Evolutionary conservation across 2,113 vertebrate species (phyloP).

Genomic region (Hyla sarda): DNA sequence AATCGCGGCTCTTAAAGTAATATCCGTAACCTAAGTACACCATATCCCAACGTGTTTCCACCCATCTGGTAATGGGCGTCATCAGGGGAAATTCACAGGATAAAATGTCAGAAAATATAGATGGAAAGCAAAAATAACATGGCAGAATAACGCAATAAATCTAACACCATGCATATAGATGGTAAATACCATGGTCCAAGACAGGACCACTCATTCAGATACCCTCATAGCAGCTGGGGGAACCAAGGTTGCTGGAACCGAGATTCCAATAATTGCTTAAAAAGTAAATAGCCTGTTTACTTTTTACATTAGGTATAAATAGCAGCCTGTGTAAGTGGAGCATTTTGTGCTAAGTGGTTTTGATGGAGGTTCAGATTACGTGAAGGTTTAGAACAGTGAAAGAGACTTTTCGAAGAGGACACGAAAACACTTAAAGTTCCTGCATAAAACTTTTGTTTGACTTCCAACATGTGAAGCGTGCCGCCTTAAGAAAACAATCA

Average conservation of each 20-base stretch:
- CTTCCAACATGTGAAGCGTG: constrained; percentile 36
- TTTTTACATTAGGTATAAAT: background rate
- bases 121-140: no score
- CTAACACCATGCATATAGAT: no score
- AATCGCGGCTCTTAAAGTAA: no score
- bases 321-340: background rate
- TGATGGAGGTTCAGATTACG: background rate
- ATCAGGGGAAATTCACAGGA: no score
- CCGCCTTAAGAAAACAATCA: constrained; percentile 55
- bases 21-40: no score
- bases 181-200: no score
- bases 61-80: no score
- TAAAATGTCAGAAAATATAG: no score
- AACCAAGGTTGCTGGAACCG: background rate
- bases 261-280: background rate
- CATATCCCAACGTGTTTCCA: no score
- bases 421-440: constrained; percentile 17
- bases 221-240: no score
- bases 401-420: background rate
- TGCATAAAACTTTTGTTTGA: constrained; percentile 27
- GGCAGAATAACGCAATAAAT: no score
- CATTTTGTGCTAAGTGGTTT: background rate
- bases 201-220: no score
- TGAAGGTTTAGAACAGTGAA: background rate
- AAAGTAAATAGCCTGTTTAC: background rate